Evolutionary conservation across 2,113 vertebrate species (phyloP).

Genomic region (Suncus etruscus): DNA sequence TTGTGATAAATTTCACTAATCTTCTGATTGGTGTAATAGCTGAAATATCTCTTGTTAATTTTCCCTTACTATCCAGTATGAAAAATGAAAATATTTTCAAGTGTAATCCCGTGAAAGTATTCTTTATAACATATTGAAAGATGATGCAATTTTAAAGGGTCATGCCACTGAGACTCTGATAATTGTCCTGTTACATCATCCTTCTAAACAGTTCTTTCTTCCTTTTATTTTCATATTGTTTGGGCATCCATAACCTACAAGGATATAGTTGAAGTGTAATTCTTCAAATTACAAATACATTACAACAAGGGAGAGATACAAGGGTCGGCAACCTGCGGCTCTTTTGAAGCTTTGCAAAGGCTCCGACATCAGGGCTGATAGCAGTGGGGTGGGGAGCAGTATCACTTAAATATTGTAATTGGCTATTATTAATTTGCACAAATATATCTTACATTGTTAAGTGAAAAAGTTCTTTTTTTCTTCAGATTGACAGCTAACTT

Average conservation of each 20-base stretch:
- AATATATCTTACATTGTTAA: too few species aligned
- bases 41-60: neutral
- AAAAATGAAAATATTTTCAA: conserved; percentile 1
- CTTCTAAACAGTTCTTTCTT: neutral
- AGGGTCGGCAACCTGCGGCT: too few species aligned
- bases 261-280: neutral
- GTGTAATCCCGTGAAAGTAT: neutral
- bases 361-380: too few species aligned
- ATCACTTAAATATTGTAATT: too few species aligned
- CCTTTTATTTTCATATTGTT: neutral
- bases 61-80: neutral
- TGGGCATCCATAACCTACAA: neutral
- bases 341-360: too few species aligned
- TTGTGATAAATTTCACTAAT: neutral
- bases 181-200: neutral
- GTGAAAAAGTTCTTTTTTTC: too few species aligned
- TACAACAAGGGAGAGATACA: neutral
- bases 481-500: too few species aligned
- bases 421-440: too few species aligned
- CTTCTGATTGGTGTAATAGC: neutral
- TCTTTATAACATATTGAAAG: neutral
- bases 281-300: neutral
- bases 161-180: neutral
- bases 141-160: neutral
- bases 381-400: too few species aligned